Percentiles rank a stretch among this genome's conserved stretches.
Conservation (phyloP, 2,797 vertebrate genomes). For the Emydoidea blandingii region DNA sequence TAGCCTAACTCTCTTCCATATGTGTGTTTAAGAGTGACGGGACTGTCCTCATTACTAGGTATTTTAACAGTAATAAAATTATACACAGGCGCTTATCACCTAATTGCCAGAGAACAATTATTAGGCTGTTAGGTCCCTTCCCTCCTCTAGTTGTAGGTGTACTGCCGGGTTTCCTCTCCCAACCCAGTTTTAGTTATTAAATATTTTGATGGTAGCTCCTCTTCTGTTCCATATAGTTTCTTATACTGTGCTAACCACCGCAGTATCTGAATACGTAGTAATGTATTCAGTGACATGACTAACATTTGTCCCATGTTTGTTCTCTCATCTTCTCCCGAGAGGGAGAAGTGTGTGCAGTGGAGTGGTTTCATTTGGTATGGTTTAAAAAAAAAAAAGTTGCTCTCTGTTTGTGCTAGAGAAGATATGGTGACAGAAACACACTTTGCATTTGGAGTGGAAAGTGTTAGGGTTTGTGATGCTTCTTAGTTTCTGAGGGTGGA, state of each 20-base stretch:
- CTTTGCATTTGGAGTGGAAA: background rate
- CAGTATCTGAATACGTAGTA: background rate
- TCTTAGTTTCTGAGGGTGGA: background rate
- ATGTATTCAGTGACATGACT: background rate
- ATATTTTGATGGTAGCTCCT: background rate
- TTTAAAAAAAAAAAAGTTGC: rapidly evolving
- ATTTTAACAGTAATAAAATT: background rate
- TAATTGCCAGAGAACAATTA: background rate
- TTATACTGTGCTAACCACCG: background rate
- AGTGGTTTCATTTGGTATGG: background rate
- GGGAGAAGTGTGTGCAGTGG: background rate
- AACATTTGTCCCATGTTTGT: background rate
- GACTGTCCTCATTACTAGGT: too few species aligned
- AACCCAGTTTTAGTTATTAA: background rate
- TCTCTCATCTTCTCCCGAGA: background rate
- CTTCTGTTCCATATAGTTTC: background rate
- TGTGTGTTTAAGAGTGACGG: too few species aligned
- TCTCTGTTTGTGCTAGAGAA: background rate
- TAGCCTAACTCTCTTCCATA: too few species aligned
- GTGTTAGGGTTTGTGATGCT: background rate
- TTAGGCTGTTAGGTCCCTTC: background rate
- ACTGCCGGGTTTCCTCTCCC: background rate
- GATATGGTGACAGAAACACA: background rate
- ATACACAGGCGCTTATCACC: background rate
- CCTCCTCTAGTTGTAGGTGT: background rate